phyloP scores from a whole-genome alignment of 2,797 vertebrate species.

The Acropternis orthonyx region DNA sequence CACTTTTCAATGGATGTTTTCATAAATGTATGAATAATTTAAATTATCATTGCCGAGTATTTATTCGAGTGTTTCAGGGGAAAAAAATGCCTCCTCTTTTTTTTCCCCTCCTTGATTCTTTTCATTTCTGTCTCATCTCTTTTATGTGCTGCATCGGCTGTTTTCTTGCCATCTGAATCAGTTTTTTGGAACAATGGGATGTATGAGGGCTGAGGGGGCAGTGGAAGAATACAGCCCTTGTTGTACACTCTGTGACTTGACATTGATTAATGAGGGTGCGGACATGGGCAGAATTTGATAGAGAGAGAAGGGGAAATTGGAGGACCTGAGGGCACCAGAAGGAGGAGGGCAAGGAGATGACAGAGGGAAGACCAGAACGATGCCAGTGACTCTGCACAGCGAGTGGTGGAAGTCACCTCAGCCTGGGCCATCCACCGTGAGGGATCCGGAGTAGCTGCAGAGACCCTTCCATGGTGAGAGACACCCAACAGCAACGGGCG shows the following conservation, averaged over 20 bases:
- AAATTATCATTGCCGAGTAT: constrained; percentile 87
- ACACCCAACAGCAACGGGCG: fast-evolving
- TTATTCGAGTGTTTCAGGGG: constrained; percentile 81
- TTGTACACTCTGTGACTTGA: constrained; percentile 89
- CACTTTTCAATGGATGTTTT: constrained; percentile 87
- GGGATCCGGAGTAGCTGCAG: fast-evolving
- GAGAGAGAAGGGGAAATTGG: constrained; percentile 80
- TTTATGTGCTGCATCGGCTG: constrained; percentile 87
- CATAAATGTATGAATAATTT: constrained; percentile 93
- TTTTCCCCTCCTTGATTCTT: constrained; percentile 76
- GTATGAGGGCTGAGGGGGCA: constrained; percentile 85
- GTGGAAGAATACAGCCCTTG: constrained; percentile 92
- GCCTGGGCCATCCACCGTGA: fast-evolving
- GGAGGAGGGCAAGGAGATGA: constrained; percentile 78
- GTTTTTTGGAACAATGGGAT: constrained; percentile 90
- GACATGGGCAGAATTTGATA: constrained; percentile 87
- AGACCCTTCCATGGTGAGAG: fast-evolving
- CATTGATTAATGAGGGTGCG: constrained; percentile 98
- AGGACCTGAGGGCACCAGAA: constrained; percentile 82
- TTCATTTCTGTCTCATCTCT: constrained; percentile 89
- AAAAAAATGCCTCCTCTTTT: constrained; percentile 85
- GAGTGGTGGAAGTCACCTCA: background rate
- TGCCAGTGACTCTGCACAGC: constrained; percentile 41
- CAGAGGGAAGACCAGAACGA: constrained; percentile 39
- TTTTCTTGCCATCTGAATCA: constrained; percentile 90